Percentiles rank a stretch among this genome's conserved stretches.
Evolutionary conservation across 1,140 invertebrate species (phyloP).

Genomic region (Drosophila azteca): DNA sequence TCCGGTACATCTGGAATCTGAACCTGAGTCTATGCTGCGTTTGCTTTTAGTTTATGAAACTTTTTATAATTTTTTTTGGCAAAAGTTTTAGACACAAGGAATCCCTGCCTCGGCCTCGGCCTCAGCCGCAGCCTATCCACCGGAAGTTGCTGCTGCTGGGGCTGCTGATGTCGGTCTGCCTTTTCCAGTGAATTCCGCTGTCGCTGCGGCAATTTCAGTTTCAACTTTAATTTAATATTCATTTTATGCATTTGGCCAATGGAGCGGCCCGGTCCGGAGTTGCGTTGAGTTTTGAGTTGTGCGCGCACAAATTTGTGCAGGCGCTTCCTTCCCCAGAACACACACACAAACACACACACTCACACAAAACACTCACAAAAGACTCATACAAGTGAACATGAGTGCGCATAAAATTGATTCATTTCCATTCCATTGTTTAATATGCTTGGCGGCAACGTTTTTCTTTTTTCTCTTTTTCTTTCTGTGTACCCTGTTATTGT

Average conservation of each 20-base stretch:
- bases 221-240: constrained; percentile 82
- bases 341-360: constrained; percentile 19
- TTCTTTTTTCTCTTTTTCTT: constrained; percentile 1
- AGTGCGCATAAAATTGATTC: constrained; percentile 76
- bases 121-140: constrained; percentile 8
- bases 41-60: constrained; percentile 31
- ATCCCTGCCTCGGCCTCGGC: too few relatives aligned
- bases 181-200: constrained; percentile 75
- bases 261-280: constrained; percentile 10
- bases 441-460: constrained; percentile 71
- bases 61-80: constrained; percentile 36
- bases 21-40: not conserved
- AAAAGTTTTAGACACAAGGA: too few relatives aligned
- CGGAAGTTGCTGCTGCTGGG: constrained; percentile 61
- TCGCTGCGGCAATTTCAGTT: constrained; percentile 71
- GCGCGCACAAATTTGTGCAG: constrained; percentile 70
- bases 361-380: constrained; percentile 4
- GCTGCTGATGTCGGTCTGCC: constrained; percentile 30
- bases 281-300: too few relatives aligned
- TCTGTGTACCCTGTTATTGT: not conserved
- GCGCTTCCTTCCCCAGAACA: constrained; percentile 66
- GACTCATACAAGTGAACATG: constrained; percentile 12
- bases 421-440: constrained; percentile 81
- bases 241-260: constrained; percentile 79
- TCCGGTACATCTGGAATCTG: constrained; percentile 32